phyloP scores from a whole-genome alignment of 2,888 invertebrate genomes.

The Galerucella calmariensis region DNA sequence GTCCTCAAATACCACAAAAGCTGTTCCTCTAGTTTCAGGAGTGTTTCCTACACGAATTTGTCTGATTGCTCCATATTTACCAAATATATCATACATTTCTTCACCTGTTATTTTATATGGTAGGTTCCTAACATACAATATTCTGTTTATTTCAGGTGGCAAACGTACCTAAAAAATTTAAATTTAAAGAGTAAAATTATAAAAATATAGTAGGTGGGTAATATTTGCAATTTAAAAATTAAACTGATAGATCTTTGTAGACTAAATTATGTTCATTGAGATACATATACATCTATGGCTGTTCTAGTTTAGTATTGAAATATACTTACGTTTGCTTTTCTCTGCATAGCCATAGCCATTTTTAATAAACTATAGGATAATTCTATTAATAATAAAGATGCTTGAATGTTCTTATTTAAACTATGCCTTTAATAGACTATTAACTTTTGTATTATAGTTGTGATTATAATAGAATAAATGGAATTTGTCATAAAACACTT shows the following conservation, averaged over 20 bases:
- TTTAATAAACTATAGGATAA: constrained; percentile 35
- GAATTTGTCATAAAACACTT: too few relatives aligned
- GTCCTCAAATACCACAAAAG: constrained; percentile 99
- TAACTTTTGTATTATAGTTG: too few relatives aligned
- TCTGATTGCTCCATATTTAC: constrained; percentile 98
- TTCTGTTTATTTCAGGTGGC: constrained; percentile 98
- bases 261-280: not conserved
- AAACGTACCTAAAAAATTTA: constrained; percentile 82
- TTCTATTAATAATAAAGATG: too few relatives aligned
- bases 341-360: constrained; percentile 80
- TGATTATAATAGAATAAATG: too few relatives aligned
- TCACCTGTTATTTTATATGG: constrained; percentile 99
- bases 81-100: constrained; percentile 99
- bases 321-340: constrained; percentile 77
- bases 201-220: not conserved
- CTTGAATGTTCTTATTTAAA: too few relatives aligned
- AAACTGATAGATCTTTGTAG: not conserved
- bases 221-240: not conserved
- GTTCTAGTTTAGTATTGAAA: not conserved
- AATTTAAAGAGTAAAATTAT: constrained; percentile 24
- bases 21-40: constrained; percentile 97
- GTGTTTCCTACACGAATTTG: constrained; percentile 99
- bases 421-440: too few relatives aligned
- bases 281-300: not conserved
- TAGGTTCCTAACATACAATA: constrained; percentile 95